Evolutionary conservation across 2,888 invertebrate species (phyloP).

Genomic region (Noctua fimbriata): DNA sequence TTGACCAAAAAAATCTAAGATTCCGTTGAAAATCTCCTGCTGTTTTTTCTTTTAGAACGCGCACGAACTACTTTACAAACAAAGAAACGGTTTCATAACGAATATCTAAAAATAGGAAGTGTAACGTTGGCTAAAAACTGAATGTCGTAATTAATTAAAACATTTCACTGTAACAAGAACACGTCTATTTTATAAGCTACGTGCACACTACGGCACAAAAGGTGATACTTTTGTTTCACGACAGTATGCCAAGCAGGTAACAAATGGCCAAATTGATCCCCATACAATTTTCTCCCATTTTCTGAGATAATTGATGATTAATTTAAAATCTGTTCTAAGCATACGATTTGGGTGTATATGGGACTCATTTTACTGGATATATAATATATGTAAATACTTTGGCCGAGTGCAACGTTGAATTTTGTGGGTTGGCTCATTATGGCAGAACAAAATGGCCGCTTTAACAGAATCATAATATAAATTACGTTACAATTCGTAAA

Average conservation of each 20-base stretch:
- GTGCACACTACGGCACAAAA: not conserved
- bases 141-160: conserved; percentile 19
- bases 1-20: not conserved
- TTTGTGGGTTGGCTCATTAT: not conserved
- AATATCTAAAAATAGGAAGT: conserved; percentile 36
- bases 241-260: not conserved
- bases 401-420: too few relatives aligned
- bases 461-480: too few relatives aligned
- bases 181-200: not conserved
- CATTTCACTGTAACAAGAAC: not conserved
- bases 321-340: not conserved
- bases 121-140: not conserved
- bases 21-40: conserved; percentile 2
- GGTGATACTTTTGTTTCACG: not conserved
- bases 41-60: not conserved
- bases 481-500: too few relatives aligned
- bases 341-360: not conserved
- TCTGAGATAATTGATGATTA: not conserved
- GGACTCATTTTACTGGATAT: not conserved
- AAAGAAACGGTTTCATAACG: conserved; percentile 20
- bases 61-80: conserved; percentile 4
- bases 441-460: not conserved
- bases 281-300: not conserved
- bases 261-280: not conserved
- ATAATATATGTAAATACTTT: too few relatives aligned